These are phyloP conservation scores for Melanostoma scalare DNA, from an alignment of 2,888 invertebrate species.

Conservation along the genomic window DNA sequence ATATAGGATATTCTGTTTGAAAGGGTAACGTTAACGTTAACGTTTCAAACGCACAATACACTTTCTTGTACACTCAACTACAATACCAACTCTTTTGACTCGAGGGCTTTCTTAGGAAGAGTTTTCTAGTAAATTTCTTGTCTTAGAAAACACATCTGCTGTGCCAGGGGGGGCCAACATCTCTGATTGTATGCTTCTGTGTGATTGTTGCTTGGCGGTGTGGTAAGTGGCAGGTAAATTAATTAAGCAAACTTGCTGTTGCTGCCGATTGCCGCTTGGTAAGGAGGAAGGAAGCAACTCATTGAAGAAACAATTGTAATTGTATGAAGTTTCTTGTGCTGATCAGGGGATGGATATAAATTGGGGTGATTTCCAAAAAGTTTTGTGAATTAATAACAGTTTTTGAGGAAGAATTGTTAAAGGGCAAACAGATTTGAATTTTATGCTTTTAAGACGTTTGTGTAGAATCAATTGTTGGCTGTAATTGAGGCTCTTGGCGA, in stretches of 20 bases:
- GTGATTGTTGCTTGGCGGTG: constrained; percentile 50
- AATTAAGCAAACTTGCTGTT: constrained; percentile 68
- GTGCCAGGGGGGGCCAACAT: constrained; percentile 4
- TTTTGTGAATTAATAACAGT: constrained; percentile 27
- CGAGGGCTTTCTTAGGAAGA: constrained; percentile 48
- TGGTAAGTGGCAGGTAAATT: constrained; percentile 70
- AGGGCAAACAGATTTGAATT: not conserved
- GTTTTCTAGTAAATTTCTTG: constrained; percentile 5
- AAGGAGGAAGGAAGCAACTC: not conserved
- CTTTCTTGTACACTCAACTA: not conserved
- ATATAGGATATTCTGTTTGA: not conserved
- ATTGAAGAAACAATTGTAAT: constrained; percentile 20
- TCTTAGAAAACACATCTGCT: not conserved
- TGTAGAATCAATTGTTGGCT: not conserved
- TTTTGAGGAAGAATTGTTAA: not conserved
- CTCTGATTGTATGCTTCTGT: constrained; percentile 48
- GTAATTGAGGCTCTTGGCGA: constrained; percentile 2
- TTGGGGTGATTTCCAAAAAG: constrained; percentile 19
- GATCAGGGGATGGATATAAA: not conserved
- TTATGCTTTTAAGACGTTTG: not conserved
- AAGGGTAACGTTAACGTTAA: constrained; percentile 4
- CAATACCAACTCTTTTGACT: constrained; percentile 31
- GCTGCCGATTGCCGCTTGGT: constrained; percentile 60
- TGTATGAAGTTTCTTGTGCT: not conserved
- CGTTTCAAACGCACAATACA: constrained; percentile 17